phyloP scores from a whole-genome alignment of 2,888 invertebrate species.

The Zygogramma bicolorata region DNA sequence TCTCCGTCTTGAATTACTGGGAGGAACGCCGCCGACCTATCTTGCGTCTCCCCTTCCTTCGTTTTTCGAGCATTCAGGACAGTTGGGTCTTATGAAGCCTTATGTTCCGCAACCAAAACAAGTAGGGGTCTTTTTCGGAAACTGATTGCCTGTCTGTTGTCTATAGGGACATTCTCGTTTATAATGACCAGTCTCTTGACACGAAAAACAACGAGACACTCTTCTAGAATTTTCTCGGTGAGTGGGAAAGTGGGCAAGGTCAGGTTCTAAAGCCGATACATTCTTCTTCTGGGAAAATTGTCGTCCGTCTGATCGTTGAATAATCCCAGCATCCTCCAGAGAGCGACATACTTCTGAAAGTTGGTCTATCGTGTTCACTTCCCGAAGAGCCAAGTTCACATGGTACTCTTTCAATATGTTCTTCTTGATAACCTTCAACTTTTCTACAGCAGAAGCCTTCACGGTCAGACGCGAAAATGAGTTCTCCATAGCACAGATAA shows the following conservation, averaged over 20 bases:
- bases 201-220: not conserved
- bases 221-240: not conserved
- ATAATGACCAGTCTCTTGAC: not conserved
- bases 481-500: constrained; percentile 10
- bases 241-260: constrained; percentile 4
- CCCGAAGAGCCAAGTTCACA: not conserved
- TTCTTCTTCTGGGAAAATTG: not conserved
- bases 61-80: constrained; percentile 15
- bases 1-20: not conserved
- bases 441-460: not conserved
- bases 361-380: constrained; percentile 1
- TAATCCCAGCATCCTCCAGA: constrained; percentile 6
- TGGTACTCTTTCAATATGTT: not conserved
- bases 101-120: constrained; percentile 11
- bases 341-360: constrained; percentile 4
- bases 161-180: not conserved
- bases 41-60: not conserved
- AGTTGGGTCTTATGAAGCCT: constrained; percentile 10
- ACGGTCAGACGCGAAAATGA: not conserved
- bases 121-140: not conserved
- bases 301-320: too few species aligned
- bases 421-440: not conserved
- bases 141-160: not conserved
- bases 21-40: not conserved
- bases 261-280: constrained; percentile 1